Percentiles rank a stretch among this genome's conserved stretches.
These are phyloP conservation scores for Zapornia atra DNA, from an alignment of 2,113 vertebrate genomes.

Conservation along the genomic window DNA sequence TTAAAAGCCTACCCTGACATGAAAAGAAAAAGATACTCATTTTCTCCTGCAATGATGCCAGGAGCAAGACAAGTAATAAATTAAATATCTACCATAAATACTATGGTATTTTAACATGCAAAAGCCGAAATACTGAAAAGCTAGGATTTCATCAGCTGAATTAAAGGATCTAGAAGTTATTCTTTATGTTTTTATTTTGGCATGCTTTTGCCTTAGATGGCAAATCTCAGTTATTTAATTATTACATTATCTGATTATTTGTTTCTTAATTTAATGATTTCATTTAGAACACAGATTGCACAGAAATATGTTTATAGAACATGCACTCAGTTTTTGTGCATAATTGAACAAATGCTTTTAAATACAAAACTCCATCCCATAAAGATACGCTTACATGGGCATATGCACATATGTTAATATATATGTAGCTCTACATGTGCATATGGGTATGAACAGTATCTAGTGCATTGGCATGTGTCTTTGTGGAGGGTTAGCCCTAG, in stretches of 20 bases:
- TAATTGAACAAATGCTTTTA: neutral
- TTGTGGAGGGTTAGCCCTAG: neutral
- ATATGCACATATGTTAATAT: neutral
- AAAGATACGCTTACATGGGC: neutral
- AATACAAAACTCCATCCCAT: neutral
- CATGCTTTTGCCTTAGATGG: neutral
- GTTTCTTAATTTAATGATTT: neutral
- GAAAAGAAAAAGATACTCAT: neutral
- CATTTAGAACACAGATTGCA: neutral
- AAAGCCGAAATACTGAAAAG: neutral
- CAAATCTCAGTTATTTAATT: neutral
- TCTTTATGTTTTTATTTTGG: neutral
- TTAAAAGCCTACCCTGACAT: neutral
- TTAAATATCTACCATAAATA: neutral
- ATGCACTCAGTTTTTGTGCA: neutral
- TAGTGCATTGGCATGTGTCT: neutral
- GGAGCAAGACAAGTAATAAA: neutral
- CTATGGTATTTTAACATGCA: neutral
- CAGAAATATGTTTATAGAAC: neutral
- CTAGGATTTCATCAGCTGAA: neutral
- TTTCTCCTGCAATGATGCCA: neutral
- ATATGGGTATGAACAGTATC: neutral
- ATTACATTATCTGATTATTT: neutral
- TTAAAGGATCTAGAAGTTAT: neutral
- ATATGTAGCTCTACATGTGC: neutral